These are phyloP conservation scores for Gobius niger DNA, from an alignment of 2,113 vertebrate species.

Conservation along the genomic window DNA sequence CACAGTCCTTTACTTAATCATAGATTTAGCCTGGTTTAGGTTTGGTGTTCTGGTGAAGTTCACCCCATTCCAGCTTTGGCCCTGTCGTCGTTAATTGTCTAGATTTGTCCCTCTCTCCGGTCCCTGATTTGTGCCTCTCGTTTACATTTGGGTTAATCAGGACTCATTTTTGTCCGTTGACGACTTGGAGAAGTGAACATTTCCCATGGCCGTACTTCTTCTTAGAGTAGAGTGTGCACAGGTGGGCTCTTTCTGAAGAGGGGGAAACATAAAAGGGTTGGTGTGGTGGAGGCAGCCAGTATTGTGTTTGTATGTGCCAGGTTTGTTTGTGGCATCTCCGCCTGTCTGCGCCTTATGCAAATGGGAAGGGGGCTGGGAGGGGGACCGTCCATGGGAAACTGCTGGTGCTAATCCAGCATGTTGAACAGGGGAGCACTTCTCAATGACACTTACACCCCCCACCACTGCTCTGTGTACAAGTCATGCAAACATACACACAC, in stretches of 20 bases:
- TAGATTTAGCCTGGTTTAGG: too few relatives aligned
- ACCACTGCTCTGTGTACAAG: constrained; percentile 50
- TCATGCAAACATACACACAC: constrained; percentile 51
- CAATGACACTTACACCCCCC: constrained; percentile 63
- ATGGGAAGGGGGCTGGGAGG: constrained; percentile 60
- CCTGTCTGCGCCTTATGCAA: constrained; percentile 77
- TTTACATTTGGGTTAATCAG: not conserved
- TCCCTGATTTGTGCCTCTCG: not conserved
- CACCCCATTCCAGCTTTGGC: too few relatives aligned
- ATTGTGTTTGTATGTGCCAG: constrained; percentile 68
- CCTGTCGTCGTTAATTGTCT: not conserved
- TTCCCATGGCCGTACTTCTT: not conserved
- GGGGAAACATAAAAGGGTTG: constrained; percentile 43
- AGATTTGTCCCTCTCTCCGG: not conserved
- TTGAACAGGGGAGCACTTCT: constrained; percentile 78
- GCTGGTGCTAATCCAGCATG: constrained; percentile 81
- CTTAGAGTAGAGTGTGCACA: constrained; percentile 19
- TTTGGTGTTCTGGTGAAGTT: too few relatives aligned
- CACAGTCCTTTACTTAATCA: too few relatives aligned
- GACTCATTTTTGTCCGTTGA: not conserved
- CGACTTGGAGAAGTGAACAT: not conserved
- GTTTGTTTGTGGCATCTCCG: constrained; percentile 75
- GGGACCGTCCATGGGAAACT: constrained; percentile 78
- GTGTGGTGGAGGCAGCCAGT: constrained; percentile 65
- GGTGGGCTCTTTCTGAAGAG: constrained; percentile 43